Evolutionary conservation across 1,140 invertebrate species (phyloP).

Genomic region (Drosophila pectinifera): DNA sequence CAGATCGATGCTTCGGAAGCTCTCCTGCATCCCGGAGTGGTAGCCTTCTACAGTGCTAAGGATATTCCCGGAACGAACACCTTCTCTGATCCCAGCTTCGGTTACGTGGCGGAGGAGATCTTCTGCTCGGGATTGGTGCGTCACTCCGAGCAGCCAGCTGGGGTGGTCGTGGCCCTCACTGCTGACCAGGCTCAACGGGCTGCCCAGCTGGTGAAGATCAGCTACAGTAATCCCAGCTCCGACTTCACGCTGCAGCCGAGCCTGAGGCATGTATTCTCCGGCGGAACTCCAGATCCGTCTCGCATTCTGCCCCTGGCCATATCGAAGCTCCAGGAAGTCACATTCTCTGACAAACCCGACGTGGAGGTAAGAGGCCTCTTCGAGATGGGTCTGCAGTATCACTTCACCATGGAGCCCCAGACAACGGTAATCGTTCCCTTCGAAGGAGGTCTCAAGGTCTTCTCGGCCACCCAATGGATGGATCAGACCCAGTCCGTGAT

Average conservation of each 20-base stretch:
- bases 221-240: conserved; percentile 61
- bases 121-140: conserved; percentile 86
- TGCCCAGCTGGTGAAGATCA: conserved; percentile 89
- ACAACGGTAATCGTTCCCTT: conserved; percentile 87
- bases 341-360: conserved; percentile 46
- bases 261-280: conserved; percentile 87
- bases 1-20: conserved; percentile 88
- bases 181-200: conserved; percentile 88
- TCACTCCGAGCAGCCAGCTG: conserved; percentile 90
- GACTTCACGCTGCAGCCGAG: conserved; percentile 80
- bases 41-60: conserved; percentile 89
- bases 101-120: conserved; percentile 85
- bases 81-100: conserved; percentile 83
- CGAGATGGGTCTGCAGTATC: conserved; percentile 80
- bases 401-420: conserved; percentile 89
- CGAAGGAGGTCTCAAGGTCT: conserved; percentile 88
- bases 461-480: conserved; percentile 88
- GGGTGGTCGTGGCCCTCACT: conserved; percentile 89
- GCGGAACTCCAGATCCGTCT: conserved; percentile 56
- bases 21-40: conserved; percentile 88
- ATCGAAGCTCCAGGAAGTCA: conserved; percentile 48
- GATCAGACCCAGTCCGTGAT: conserved; percentile 88
- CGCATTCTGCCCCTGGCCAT: conserved; percentile 35
- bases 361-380: conserved; percentile 67
- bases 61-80: conserved; percentile 91